These are phyloP conservation scores for Sminthurides bifidus DNA, from an alignment of 1,140 invertebrate species.

Conservation along the genomic window DNA sequence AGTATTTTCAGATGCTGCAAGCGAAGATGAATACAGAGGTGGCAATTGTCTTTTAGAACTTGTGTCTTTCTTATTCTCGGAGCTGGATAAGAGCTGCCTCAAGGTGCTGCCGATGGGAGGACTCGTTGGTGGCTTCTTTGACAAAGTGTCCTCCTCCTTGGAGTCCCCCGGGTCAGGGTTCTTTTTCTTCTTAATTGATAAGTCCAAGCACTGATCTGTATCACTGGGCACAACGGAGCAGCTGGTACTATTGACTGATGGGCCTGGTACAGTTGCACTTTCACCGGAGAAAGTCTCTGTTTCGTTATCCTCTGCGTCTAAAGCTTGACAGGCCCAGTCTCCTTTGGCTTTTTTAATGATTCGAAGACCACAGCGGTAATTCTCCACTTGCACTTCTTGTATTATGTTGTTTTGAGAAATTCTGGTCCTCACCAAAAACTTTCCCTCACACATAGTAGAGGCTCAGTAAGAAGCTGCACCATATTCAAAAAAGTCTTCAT, in stretches of 20 bases:
- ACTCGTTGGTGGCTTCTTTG: too few species aligned
- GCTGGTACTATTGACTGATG: not conserved
- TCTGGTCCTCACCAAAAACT: slow-evolving; percentile 3
- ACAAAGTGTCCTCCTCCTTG: too few species aligned
- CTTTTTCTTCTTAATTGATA: not conserved
- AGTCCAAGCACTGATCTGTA: not conserved
- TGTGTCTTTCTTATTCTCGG: too few species aligned
- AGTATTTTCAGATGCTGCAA: too few species aligned
- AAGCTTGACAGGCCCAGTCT: not conserved
- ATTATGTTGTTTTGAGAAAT: slow-evolving; percentile 1
- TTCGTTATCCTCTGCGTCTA: not conserved
- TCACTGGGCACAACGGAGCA: not conserved
- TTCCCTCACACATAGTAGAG: slow-evolving; percentile 4
- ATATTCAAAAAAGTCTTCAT: too few species aligned
- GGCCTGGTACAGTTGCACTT: too few species aligned
- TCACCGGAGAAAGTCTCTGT: not conserved
- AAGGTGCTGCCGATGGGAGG: too few species aligned
- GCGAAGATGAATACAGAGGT: too few species aligned
- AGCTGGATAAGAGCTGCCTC: too few species aligned
- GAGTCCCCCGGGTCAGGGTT: not conserved
- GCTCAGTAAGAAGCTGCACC: too few species aligned
- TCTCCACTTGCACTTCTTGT: not conserved
- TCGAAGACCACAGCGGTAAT: slow-evolving; percentile 1
- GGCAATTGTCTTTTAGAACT: too few species aligned
- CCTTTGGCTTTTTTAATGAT: not conserved